Evolutionary conservation across 2,888 invertebrate genomes (phyloP).

Genomic region (Stenoptilia bipunctidactyla): DNA sequence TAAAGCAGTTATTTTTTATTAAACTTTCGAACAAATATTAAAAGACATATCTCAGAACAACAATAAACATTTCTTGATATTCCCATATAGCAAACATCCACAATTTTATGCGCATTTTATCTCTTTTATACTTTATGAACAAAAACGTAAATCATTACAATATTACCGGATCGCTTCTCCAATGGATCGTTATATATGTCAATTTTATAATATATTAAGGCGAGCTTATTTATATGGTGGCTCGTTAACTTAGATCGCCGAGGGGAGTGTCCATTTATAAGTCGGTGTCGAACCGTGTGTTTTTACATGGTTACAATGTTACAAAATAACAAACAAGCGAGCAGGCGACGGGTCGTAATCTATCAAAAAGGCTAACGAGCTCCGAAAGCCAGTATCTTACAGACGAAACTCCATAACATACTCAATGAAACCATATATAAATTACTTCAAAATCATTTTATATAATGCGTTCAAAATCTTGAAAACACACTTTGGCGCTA

Average conservation of each 20-base stretch:
- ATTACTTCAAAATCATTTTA: too few species aligned
- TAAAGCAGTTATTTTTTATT: too few species aligned
- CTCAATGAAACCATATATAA: background rate
- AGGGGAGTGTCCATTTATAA: constrained; percentile 65
- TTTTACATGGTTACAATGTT: constrained; percentile 58
- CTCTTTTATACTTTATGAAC: constrained; percentile 23
- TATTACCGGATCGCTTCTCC: constrained; percentile 9
- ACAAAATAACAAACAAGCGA: constrained; percentile 62
- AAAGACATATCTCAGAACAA: too few species aligned
- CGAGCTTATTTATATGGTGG: constrained; percentile 59
- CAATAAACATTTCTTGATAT: too few species aligned
- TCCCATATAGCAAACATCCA: background rate
- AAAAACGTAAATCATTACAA: constrained; percentile 17
- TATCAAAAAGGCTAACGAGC: constrained; percentile 70
- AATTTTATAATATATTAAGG: constrained; percentile 50
- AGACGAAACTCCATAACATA: constrained; percentile 28
- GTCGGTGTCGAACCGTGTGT: constrained; percentile 60
- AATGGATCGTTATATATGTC: constrained; percentile 28
- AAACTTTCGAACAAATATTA: too few species aligned
- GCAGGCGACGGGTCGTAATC: constrained; percentile 53
- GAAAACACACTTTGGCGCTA: too few species aligned
- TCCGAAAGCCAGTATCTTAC: constrained; percentile 53
- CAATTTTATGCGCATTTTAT: background rate
- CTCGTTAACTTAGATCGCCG: constrained; percentile 67
- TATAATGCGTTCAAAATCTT: too few species aligned